Evolutionary conservation across 2,888 invertebrate species (phyloP), one percentile per base, ranked within the genome.

Genomic region (Eurois occulta): DNA sequence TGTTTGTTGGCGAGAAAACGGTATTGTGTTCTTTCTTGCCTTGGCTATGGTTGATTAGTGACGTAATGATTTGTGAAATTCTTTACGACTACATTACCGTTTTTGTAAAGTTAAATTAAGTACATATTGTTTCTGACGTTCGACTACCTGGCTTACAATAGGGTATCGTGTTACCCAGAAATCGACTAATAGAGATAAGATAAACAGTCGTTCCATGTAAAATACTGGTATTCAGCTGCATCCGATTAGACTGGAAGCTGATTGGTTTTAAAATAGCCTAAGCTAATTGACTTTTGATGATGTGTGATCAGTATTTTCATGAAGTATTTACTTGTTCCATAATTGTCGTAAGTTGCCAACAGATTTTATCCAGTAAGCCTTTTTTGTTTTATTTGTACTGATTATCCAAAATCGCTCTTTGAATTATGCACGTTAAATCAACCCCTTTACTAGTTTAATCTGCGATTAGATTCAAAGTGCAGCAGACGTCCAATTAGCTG

Each of bases 401-500:
- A 73, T 84, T 72, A 76, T 68, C n/a, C 32, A 28, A 62, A 83
- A 68, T 64, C 13, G 24, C 72, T 67, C 69, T 72, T 82, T 70
- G 38, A 82, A 82, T 87, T 74, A 86, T 77, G 32, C 69, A 67
- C 68, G 78, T 65, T 70, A 83, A 80, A 86, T 80, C 75, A 85
- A 82, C 87, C 87, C 87, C 85, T 55, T 81, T 46, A 80, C 75
- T 81, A 74, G 46, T 68, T 73, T 88, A 86, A 88, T 89, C 90
- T 76, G 58, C 75, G 89, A 88, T 91, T 88, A 90, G 87, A 90
- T 90, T 83, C 80, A 90, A 87, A 90, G 88, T 86, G 87, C 89
- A 88, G 86, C 84, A 87, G 86, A 87, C 85, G 81, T 83, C 87
- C 91, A 91, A 91, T 91, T 91, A 91, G 83, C 80, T 72, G 75